These are phyloP conservation scores for Caenorhabditis macrosperma DNA, from an alignment of 2,888 invertebrate species.

Conservation along the genomic window DNA sequence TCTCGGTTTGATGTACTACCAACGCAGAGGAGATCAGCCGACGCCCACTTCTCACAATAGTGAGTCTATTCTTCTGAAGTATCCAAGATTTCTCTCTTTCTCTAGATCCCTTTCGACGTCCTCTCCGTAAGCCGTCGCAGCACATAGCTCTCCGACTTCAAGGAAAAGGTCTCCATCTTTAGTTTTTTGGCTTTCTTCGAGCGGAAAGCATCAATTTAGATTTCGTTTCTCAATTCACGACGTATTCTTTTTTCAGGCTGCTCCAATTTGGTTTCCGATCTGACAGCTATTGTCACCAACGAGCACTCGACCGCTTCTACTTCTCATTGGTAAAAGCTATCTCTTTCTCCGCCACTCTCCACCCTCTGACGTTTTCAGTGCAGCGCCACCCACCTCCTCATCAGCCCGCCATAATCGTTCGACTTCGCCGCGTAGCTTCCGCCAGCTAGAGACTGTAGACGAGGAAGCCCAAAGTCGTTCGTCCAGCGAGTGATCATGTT, in stretches of 20 bases:
- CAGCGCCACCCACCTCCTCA: not conserved
- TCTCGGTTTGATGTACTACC: slow-evolving; percentile 39
- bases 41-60: slow-evolving; percentile 32
- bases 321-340: slow-evolving; percentile 8
- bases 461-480: slow-evolving; percentile 52
- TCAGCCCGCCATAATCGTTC: slow-evolving; percentile 14
- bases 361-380: slow-evolving; percentile 4
- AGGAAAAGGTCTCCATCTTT: slow-evolving; percentile 27
- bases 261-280: slow-evolving; percentile 34
- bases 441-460: slow-evolving; percentile 55
- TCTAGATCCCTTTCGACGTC: slow-evolving; percentile 38
- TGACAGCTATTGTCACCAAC: slow-evolving; percentile 19
- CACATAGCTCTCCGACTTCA: slow-evolving; percentile 24
- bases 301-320: slow-evolving; percentile 1
- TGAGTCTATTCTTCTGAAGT: too few relatives aligned
- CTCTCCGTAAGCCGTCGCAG: slow-evolving; percentile 17
- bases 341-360: not conserved
- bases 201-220: slow-evolving; percentile 56
- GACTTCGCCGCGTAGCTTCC: slow-evolving; percentile 29
- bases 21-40: slow-evolving; percentile 41
- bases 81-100: not conserved
- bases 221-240: not conserved
- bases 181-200: slow-evolving; percentile 11
- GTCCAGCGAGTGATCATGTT: slow-evolving; percentile 32
- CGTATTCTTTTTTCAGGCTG: slow-evolving; percentile 11